Evolutionary conservation across 2,888 invertebrate species (phyloP).

Genomic region (Lepidocyrtinus sp.): DNA sequence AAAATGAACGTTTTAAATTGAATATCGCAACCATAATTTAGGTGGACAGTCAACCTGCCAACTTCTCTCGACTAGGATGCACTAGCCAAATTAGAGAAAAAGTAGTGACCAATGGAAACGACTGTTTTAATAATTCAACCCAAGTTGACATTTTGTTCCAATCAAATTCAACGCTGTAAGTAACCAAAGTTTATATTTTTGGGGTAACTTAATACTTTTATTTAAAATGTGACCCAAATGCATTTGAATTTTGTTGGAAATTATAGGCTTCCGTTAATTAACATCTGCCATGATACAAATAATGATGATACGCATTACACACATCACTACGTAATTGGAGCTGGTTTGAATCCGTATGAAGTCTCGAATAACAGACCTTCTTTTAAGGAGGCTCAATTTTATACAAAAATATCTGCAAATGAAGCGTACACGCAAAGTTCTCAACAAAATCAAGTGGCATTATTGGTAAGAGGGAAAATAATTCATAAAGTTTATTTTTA

Average conservation of each 20-base stretch:
- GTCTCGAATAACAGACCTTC: constrained; percentile 63
- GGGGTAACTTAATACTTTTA: neutral
- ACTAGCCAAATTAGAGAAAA: constrained; percentile 55
- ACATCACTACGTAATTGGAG: constrained; percentile 59
- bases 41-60: constrained; percentile 16
- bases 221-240: constrained; percentile 13
- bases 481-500: neutral
- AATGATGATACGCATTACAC: constrained; percentile 52
- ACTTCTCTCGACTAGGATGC: constrained; percentile 59
- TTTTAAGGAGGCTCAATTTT: constrained; percentile 65
- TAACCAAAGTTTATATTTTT: neutral
- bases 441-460: constrained; percentile 43
- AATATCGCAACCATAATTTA: constrained; percentile 10
- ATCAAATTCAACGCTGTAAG: constrained; percentile 41
- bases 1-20: neutral
- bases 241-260: too few species aligned
- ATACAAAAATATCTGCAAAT: constrained; percentile 56
- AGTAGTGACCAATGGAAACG: constrained; percentile 36
- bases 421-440: constrained; percentile 60
- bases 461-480: constrained; percentile 40
- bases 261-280: constrained; percentile 63
- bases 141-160: constrained; percentile 58
- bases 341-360: constrained; percentile 59
- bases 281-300: constrained; percentile 59
- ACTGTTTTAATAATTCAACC: constrained; percentile 39